Evolutionary conservation across 2,797 vertebrate genomes (phyloP), one percentile per base, ranked within the genome.

Genomic region (Hyperoplus immaculatus): DNA sequence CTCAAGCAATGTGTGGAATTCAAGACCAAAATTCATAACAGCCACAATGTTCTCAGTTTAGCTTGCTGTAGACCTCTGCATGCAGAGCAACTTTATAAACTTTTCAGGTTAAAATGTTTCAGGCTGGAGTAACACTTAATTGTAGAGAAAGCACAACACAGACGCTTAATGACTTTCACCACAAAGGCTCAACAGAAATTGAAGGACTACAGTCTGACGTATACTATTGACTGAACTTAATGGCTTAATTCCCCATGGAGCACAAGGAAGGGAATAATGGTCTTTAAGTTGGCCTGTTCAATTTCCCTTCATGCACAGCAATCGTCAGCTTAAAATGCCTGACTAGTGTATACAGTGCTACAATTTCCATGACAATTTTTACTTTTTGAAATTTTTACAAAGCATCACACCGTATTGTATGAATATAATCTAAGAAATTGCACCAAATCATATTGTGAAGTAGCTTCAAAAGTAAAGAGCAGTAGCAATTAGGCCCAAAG

Each of bases 151-250:
- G 39, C 0, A 29, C n/a, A 72, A 64, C 39, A 60, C 38, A 72
- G 39, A 74, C 6, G 70, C 15, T 81, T 82, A 61, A 86, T 84
- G 84, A 82, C 69, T 62, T 82, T 64, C 67, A 78, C 66, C 60
- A 84, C 72, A 51, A 65, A 84, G 69, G 74, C 74, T 58, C 58
- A 84, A 80, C 42, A 68, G 60, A 84, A 82, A 71, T 13, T 70
- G 53, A 89, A 81, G 77, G 69, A 79, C 87, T 84, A 83, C 75
- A 85, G 72, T 80, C 83, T 75, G 70, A 84, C 75, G 75, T 29
- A 29, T 3, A 29, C 29, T 88, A 93, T 86, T 88, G 91, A 92
- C 86, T 72, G 51, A 61, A 71, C 84, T 87, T 88, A 93, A 90
- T 86, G 79, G 82, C 65, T 83, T 54, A 78, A 85, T 89, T 89